A percentile compares a stretch with the other conserved stretches of the same genome.
Conservation (phyloP, 1,140 invertebrate species). For the Drosophila insularis region DNA sequence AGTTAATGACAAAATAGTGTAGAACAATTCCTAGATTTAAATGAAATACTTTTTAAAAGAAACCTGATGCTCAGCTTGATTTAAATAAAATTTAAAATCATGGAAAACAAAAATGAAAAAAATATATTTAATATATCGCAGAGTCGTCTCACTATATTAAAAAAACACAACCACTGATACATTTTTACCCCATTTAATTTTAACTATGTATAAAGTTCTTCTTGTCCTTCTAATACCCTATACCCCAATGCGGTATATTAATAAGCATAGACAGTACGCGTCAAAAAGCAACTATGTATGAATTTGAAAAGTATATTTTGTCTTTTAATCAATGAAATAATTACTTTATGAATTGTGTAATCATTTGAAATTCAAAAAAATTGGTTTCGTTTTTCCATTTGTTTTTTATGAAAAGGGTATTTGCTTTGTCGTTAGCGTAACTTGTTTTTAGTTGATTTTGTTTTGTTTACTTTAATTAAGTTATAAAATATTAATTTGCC, state of each 20-base stretch:
- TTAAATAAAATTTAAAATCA: background rate
- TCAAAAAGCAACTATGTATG: too few relatives aligned
- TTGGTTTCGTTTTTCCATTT: too few relatives aligned
- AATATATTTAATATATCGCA: background rate
- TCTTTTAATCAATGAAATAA: too few relatives aligned
- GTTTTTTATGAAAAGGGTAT: background rate
- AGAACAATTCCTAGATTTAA: background rate
- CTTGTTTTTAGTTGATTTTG: background rate
- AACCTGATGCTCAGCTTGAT: background rate
- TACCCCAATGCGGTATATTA: too few relatives aligned
- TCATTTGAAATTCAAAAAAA: too few relatives aligned
- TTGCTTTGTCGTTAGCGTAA: background rate
- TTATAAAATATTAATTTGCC: conserved; percentile 61
- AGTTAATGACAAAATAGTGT: background rate
- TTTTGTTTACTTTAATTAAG: conserved; percentile 54
- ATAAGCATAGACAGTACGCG: too few relatives aligned
- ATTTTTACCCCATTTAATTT: conserved; percentile 5
- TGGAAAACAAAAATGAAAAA: background rate
- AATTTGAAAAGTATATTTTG: too few relatives aligned
- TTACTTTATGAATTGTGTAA: too few relatives aligned
- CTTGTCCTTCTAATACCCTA: too few relatives aligned
- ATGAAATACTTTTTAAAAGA: background rate
- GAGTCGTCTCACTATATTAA: background rate
- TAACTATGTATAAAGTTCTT: conserved; percentile 4
- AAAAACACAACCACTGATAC: background rate